These are phyloP conservation scores for Akabosia matsudoensis DNA, from an alignment of 1,140 invertebrate genomes.

Conservation along the genomic window DNA sequence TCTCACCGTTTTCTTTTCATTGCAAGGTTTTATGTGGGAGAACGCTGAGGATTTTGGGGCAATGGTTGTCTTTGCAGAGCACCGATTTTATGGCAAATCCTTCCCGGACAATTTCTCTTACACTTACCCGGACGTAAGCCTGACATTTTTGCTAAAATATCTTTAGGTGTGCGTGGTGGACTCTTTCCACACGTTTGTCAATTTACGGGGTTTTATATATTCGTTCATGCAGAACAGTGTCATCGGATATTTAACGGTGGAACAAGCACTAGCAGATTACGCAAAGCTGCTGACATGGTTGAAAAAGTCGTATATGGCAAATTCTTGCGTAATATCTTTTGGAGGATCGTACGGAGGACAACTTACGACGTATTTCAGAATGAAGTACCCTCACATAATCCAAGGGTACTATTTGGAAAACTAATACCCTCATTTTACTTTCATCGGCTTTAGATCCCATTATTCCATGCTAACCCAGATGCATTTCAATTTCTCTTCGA, in stretches of 20 bases:
- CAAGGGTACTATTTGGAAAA: slow-evolving; percentile 57
- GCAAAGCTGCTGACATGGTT: slow-evolving; percentile 73
- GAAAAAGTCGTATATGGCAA: slow-evolving; percentile 50
- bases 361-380: slow-evolving; percentile 90
- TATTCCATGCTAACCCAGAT: not conserved
- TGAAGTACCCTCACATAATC: slow-evolving; percentile 91
- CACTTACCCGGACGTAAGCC: not conserved
- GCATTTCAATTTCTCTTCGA: not conserved
- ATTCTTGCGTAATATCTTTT: slow-evolving; percentile 76
- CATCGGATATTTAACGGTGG: slow-evolving; percentile 80
- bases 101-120: not conserved
- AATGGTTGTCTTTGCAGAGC: slow-evolving; percentile 88
- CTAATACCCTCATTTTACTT: not conserved
- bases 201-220: not conserved
- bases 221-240: not conserved
- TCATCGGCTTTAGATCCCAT: not conserved
- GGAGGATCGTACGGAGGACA: slow-evolving; percentile 95
- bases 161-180: not conserved
- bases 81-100: slow-evolving; percentile 90
- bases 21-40: slow-evolving; percentile 88
- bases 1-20: not conserved
- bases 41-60: slow-evolving; percentile 75
- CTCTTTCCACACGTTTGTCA: not conserved
- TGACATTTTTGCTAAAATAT: not conserved
- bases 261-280: slow-evolving; percentile 92